Evolutionary conservation across 2,888 invertebrate species (phyloP).

Genomic region (Drosophila lacicola): DNA sequence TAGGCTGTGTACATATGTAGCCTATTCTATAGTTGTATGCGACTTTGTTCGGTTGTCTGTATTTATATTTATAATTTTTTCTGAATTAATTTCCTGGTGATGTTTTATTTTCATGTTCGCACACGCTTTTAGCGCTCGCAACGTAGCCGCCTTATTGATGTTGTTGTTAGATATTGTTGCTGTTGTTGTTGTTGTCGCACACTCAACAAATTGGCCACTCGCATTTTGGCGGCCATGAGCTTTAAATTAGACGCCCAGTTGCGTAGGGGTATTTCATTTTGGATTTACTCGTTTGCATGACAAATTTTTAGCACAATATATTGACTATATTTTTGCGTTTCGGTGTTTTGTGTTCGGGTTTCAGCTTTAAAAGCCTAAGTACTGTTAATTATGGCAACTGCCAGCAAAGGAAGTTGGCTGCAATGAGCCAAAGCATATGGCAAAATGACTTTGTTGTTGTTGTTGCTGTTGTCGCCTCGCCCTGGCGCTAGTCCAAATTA

Average conservation of each 20-base stretch:
- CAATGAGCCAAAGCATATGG: constrained; percentile 53
- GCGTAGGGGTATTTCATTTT: constrained; percentile 55
- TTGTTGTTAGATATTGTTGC: constrained; percentile 36
- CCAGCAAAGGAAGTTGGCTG: constrained; percentile 45
- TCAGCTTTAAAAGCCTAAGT: constrained; percentile 16
- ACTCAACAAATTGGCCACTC: constrained; percentile 74
- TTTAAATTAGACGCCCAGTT: constrained; percentile 64
- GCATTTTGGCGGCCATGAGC: constrained; percentile 67
- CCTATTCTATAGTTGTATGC: constrained; percentile 23
- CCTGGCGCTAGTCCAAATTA: constrained; percentile 71
- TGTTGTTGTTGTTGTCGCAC: constrained; percentile 32
- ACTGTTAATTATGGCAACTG: constrained; percentile 67
- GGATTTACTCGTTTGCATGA: constrained; percentile 38
- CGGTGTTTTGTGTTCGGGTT: constrained; percentile 34
- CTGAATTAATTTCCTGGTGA: constrained; percentile 77
- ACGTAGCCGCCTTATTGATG: constrained; percentile 61
- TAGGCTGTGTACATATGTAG: constrained; percentile 15
- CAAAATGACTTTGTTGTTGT: constrained; percentile 17
- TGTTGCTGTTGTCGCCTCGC: constrained; percentile 44
- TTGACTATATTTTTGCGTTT: constrained; percentile 22
- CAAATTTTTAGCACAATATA: constrained; percentile 38
- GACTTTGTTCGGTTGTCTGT: constrained; percentile 31
- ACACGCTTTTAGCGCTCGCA: constrained; percentile 68
- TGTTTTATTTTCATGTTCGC: constrained; percentile 76
- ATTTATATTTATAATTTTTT: constrained; percentile 49